A percentile compares a stretch with the other conserved stretches of the same genome.
Conservation (phyloP, 2,113 vertebrate genomes). For the Bagarius yarrelli region DNA sequence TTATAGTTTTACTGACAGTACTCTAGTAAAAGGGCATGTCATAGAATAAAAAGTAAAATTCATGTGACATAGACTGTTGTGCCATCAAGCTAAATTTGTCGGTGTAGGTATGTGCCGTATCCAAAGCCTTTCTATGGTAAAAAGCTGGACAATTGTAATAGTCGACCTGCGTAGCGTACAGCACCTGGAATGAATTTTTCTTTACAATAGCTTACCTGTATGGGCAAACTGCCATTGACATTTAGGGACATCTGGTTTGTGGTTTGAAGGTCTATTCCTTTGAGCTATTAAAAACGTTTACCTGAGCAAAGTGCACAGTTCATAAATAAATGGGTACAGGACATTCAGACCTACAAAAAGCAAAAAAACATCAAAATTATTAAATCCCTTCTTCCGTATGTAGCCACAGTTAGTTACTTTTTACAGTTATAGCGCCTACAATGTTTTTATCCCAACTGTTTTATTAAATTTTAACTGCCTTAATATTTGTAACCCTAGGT, state of each 20-base stretch:
- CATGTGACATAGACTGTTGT: background rate
- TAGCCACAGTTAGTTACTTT: too few species aligned
- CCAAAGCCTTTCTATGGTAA: background rate
- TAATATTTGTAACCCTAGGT: too few species aligned
- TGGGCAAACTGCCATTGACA: background rate
- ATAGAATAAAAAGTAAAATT: background rate
- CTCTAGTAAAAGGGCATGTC: background rate
- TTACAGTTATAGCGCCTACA: too few species aligned
- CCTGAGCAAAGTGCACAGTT: background rate
- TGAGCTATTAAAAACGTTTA: background rate
- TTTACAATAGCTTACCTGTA: background rate
- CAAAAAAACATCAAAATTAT: background rate
- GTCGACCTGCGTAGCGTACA: background rate
- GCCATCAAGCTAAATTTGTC: background rate
- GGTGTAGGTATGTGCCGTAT: background rate
- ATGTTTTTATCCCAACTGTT: background rate
- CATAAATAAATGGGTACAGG: background rate
- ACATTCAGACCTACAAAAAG: background rate
- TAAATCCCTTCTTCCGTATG: too few species aligned
- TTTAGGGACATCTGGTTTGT: background rate
- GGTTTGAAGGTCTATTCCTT: background rate
- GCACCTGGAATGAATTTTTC: background rate
- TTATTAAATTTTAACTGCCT: background rate
- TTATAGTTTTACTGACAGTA: background rate
- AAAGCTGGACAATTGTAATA: background rate